These are phyloP conservation scores for Sebastes hopkinsi DNA, from an alignment of 2,797 vertebrate species.

Conservation along the genomic window DNA sequence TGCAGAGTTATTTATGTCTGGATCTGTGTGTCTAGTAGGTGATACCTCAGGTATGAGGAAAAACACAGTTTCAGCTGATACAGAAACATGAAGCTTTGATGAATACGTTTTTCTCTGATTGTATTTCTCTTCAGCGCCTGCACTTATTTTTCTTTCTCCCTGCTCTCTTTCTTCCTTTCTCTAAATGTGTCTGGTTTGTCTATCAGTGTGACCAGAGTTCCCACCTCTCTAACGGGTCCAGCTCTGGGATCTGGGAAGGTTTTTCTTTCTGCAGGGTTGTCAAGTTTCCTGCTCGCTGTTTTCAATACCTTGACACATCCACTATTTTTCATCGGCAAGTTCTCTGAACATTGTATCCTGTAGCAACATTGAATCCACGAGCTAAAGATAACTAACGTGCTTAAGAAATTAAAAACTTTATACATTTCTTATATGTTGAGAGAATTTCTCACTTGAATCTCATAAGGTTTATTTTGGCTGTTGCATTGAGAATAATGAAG, in stretches of 20 bases:
- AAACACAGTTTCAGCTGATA: neutral
- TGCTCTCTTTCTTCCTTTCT: conserved; percentile 21
- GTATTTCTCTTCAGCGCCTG: neutral
- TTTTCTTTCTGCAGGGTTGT: conserved; percentile 40
- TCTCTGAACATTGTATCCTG: conserved; percentile 14
- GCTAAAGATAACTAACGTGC: neutral
- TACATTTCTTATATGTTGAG: neutral
- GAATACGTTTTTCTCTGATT: neutral
- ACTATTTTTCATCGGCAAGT: conserved; percentile 12
- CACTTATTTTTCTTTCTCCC: conserved; percentile 7
- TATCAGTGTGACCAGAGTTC: conserved; percentile 70
- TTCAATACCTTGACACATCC: conserved; percentile 31
- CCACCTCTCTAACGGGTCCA: conserved; percentile 44
- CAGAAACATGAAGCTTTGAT: conserved; percentile 18
- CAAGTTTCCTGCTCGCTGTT: conserved; percentile 43
- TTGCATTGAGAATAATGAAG: neutral
- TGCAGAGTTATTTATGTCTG: neutral
- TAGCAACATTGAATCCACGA: neutral
- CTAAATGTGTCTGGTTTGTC: conserved; percentile 73
- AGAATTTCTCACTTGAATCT: neutral
- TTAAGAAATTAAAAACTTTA: neutral
- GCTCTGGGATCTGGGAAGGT: conserved; percentile 30
- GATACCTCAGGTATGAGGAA: conserved; percentile 11
- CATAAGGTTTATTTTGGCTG: neutral
- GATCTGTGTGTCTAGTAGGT: neutral